Evolutionary conservation across 2,113 vertebrate species (phyloP), one percentile per base, ranked within the genome.

Genomic region (Apteryx owenii): DNA sequence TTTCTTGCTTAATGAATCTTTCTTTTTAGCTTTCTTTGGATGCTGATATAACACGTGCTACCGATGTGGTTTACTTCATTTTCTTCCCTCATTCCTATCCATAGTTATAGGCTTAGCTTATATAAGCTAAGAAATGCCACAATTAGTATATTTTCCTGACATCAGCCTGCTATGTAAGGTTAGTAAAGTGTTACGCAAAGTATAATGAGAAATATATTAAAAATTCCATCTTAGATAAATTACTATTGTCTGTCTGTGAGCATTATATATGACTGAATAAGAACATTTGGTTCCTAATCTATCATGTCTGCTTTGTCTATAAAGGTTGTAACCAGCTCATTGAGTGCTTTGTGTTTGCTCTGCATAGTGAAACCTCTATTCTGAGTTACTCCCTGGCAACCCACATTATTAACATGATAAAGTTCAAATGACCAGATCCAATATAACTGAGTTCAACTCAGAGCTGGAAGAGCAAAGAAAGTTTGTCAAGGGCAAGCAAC

Each of bases 1-100:
- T 93, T 92, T 90, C 60, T 71, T 62, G 33, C 54, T 40, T 96
- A 93, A 81, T 75, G 60, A 78, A 17, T 70, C 54, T 77, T 82
- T 80, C 11, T 46, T 68, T 87, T 80, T 29, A 51, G 38, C 29
- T 77, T 82, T 80, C 40, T 82, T 92, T 62, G 36, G n/a, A 48
- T 65, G 38, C 1, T 23, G 70, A 54, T 58, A 29, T 40, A 66
- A 44, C 21, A 53, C 36, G 26, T 17, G 29, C 40, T 81, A 17
- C 64, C 62, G 46, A 25, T 54, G 65, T 7, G 8, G 29, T 25
- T 92, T 71, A 4, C 26, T 92, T 93, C 1, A 42, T 81, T 90
- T 84, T 66, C 36, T 70, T 86, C 77, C 33, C 64, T 84, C 16
- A 6, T 86, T 92, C 75, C 46, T 87, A 15, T 81, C 73, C 16